phyloP scores from a whole-genome alignment of 2,888 invertebrate genomes.

The Tachystola acroxantha region DNA sequence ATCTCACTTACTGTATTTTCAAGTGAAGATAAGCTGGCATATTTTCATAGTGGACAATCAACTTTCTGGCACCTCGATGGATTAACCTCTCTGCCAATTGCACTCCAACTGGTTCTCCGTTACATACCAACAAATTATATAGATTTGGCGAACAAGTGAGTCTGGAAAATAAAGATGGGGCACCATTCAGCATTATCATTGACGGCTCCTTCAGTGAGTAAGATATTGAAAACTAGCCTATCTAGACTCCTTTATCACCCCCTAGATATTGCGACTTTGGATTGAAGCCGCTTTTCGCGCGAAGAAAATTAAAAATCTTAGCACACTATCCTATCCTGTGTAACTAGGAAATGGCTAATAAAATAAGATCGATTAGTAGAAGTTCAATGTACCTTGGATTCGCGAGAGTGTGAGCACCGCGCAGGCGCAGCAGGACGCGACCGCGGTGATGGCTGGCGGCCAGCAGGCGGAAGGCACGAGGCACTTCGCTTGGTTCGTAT shows the following conservation, averaged over 20 bases:
- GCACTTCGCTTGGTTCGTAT: conserved; percentile 27
- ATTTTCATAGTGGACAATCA: conserved; percentile 23
- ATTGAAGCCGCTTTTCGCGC: too few relatives aligned
- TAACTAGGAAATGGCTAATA: too few relatives aligned
- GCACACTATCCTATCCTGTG: too few relatives aligned
- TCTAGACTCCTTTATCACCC: too few relatives aligned
- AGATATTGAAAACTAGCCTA: too few relatives aligned
- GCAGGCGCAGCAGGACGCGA: conserved; percentile 34
- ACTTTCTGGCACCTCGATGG: conserved; percentile 33
- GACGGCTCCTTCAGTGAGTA: too few relatives aligned
- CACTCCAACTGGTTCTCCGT: conserved; percentile 26
- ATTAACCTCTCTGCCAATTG: conserved; percentile 34
- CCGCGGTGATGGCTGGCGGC: conserved; percentile 40
- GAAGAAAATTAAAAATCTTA: too few relatives aligned
- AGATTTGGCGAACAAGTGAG: conserved; percentile 23
- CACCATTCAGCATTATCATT: too few relatives aligned
- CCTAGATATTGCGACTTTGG: too few relatives aligned
- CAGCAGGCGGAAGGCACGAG: conserved; percentile 42
- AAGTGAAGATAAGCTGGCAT: conserved; percentile 13
- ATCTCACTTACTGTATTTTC: conserved; percentile 2
- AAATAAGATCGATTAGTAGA: too few relatives aligned
- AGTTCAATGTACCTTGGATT: conserved; percentile 29
- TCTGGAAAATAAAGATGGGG: conserved; percentile 21
- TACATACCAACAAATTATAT: conserved; percentile 34
- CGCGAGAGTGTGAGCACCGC: conserved; percentile 10